Conservation (phyloP, 1,140 invertebrate species). For the Hycleus cichorii region DNA sequence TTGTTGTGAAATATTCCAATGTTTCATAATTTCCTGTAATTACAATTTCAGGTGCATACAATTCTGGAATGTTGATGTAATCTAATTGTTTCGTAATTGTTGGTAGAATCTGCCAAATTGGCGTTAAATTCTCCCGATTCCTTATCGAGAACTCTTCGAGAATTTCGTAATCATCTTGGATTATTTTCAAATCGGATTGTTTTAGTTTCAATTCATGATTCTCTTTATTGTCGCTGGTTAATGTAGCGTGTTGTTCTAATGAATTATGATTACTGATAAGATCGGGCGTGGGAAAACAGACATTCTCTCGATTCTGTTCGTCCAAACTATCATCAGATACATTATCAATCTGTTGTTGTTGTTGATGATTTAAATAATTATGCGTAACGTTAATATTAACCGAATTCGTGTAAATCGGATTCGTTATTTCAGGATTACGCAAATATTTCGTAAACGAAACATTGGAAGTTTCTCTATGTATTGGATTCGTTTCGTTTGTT, state of each 20-base stretch:
- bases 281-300: slow-evolving; percentile 35
- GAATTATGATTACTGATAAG: slow-evolving; percentile 39
- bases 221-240: too few species aligned
- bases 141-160: neutral
- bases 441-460: slow-evolving; percentile 29
- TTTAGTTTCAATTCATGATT: neutral
- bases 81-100: neutral
- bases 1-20: slow-evolving; percentile 2
- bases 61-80: slow-evolving; percentile 6
- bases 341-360: slow-evolving; percentile 31
- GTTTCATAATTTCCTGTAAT: neutral
- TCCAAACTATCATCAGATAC: slow-evolving; percentile 42
- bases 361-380: slow-evolving; percentile 36
- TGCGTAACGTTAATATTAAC: slow-evolving; percentile 51
- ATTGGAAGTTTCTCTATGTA: neutral
- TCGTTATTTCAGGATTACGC: slow-evolving; percentile 34
- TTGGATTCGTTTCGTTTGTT: neutral
- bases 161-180: slow-evolving; percentile 1
- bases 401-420: slow-evolving; percentile 38
- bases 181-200: neutral
- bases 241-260: slow-evolving; percentile 23
- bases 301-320: slow-evolving; percentile 18
- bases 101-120: slow-evolving; percentile 4
- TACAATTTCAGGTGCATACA: slow-evolving; percentile 11
- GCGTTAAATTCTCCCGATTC: neutral